Base-by-base conservation (phyloP, 2,888 invertebrate species). In the Ectemnius cavifrons region DNA sequence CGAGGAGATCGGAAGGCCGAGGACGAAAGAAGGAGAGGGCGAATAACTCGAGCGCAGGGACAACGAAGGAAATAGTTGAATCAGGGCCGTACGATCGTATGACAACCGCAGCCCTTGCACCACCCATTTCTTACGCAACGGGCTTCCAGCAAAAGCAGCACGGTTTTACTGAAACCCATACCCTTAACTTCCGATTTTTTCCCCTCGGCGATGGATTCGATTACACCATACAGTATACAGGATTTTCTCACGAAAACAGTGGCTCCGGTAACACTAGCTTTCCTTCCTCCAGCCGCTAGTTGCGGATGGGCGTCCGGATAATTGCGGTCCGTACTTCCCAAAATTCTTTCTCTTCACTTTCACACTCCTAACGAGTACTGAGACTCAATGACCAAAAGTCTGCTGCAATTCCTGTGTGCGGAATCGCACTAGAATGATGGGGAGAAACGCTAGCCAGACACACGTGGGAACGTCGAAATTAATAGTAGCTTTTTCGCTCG, bases 21-120 rank as follows among this genome's bases (percentile, higher is more conserved):
- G 81, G 78, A 68, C 16, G 16, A 4, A 14, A 14, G 52, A 52
- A 52, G 52, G 52, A 52, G 52, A 52, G 16, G 16, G 13, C 14
- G 52, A 52, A 77, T 63, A 75, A 67, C 64, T 74, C 63, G 83
- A 77, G 81, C 83, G 78, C 72, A 81, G 72, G 78, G 83, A 79
- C 83, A 76, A 76, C 78, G 81, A 76, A 75, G 81, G 74, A 76
- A 81, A 79, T 80, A 80, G 84, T 67, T 75, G 71, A 75, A 77
- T 64, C 78, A 81, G 80, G 80, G 66, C 66, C 79, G 80, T 81
- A 78, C 27, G 52, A 67, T 72, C 62, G 16, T 57, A 18, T 60
- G 20, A 27, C 23, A 2, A 49, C 46, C 13, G 62, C 27, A 23
- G 4, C 45, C 16, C n/a, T 67, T 20, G 27, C n/a, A 4, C 49